phyloP scores from a whole-genome alignment of 2,797 vertebrate genomes.

The Thalassophryne amazonica region DNA sequence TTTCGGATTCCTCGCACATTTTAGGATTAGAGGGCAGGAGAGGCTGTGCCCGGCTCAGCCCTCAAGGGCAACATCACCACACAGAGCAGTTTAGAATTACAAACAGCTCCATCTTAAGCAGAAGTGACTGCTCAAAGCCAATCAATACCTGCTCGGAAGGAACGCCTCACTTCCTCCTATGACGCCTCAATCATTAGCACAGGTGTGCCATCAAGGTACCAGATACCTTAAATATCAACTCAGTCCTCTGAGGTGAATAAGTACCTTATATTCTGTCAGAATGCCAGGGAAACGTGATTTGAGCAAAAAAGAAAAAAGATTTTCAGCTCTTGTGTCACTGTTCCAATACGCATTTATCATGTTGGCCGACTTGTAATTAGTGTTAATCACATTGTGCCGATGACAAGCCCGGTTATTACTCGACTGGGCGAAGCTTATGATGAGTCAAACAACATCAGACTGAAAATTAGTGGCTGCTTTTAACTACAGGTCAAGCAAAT shows the following conservation, averaged over 20 bases:
- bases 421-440: slow-evolving; percentile 40
- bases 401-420: slow-evolving; percentile 59
- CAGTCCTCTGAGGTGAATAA: slow-evolving; percentile 34
- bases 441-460: slow-evolving; percentile 50
- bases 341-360: slow-evolving; percentile 61
- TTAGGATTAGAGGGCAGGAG: slow-evolving; percentile 36
- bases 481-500: slow-evolving; percentile 46
- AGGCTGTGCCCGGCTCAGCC: slow-evolving; percentile 34
- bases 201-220: slow-evolving; percentile 47
- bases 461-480: slow-evolving; percentile 35
- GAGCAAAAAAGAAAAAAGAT: slow-evolving; percentile 56
- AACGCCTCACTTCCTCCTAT: slow-evolving; percentile 31
- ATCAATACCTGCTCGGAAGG: slow-evolving; percentile 29
- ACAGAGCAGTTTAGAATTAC: slow-evolving; percentile 27
- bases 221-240: slow-evolving; percentile 42
- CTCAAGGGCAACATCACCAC: slow-evolving; percentile 48
- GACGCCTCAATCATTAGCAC: slow-evolving; percentile 47
- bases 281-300: slow-evolving; percentile 46
- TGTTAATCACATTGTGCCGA: slow-evolving; percentile 54
- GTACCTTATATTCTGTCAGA: slow-evolving; percentile 36
- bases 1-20: slow-evolving; percentile 53
- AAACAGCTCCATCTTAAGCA: slow-evolving; percentile 25
- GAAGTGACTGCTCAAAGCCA: slow-evolving; percentile 22
- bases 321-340: slow-evolving; percentile 36
- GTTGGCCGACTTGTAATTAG: slow-evolving; percentile 63